These are phyloP conservation scores for Mythimna loreyi DNA, from an alignment of 2,888 invertebrate genomes.

Conservation along the genomic window DNA sequence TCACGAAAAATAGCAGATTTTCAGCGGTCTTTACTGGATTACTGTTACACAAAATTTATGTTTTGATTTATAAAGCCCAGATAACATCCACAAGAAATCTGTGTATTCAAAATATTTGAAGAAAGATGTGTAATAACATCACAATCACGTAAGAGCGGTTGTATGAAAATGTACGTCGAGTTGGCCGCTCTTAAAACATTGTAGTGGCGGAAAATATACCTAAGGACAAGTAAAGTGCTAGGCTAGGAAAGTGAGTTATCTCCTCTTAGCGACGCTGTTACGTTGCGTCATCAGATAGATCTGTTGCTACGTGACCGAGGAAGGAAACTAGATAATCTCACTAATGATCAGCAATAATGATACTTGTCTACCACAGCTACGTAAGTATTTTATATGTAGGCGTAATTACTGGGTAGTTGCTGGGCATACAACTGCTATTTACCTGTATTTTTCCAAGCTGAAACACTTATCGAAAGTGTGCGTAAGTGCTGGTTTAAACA, in stretches of 20 bases:
- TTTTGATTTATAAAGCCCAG: too few species aligned
- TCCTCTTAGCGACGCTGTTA: conserved; percentile 4
- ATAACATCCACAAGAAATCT: too few species aligned
- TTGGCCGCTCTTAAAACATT: too few species aligned
- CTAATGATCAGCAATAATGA: conserved; percentile 32
- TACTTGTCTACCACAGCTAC: background rate
- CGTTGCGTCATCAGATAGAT: conserved; percentile 29
- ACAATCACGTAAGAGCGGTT: too few species aligned
- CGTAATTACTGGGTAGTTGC: conserved; percentile 4
- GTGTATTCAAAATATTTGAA: too few species aligned
- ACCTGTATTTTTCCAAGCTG: background rate
- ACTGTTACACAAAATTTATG: too few species aligned
- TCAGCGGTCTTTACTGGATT: too few species aligned
- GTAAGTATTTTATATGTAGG: background rate
- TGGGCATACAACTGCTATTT: background rate
- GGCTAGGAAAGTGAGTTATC: background rate
- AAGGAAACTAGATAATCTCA: conserved; percentile 22
- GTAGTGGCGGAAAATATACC: background rate
- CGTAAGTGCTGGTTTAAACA: background rate
- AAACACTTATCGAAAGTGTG: background rate
- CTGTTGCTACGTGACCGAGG: conserved; percentile 43
- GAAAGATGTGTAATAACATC: too few species aligned
- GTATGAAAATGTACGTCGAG: too few species aligned
- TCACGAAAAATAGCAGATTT: too few species aligned
- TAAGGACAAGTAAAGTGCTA: background rate